These are phyloP conservation scores for Orthonyx spaldingii DNA, from an alignment of 2,113 vertebrate species.

Conservation along the genomic window DNA sequence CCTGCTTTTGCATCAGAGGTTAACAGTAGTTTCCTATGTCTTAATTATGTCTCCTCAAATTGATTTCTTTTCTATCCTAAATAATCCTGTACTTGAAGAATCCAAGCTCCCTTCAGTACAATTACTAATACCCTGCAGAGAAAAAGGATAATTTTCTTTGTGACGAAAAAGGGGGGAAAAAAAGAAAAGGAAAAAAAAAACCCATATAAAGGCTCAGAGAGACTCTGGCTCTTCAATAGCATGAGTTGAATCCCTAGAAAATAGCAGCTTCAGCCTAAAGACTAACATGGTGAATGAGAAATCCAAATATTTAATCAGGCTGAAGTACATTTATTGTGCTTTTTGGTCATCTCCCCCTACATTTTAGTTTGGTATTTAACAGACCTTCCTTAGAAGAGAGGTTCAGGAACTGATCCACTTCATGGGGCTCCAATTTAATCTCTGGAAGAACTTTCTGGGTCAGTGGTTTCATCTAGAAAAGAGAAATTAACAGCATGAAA, in stretches of 20 bases:
- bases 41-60: neutral
- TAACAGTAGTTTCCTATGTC: neutral
- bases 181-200: neutral
- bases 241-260: neutral
- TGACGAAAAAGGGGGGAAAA: fast-evolving
- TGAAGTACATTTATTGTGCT: neutral
- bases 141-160: neutral
- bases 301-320: constrained; percentile 16
- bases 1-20: neutral
- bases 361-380: neutral
- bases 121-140: neutral
- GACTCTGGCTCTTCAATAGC: neutral
- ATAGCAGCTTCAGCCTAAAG: neutral
- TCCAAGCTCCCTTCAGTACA: neutral
- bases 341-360: neutral
- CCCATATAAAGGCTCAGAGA: neutral
- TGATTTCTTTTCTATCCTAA: neutral
- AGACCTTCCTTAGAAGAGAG: constrained; percentile 89
- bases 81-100: neutral
- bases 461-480: constrained; percentile 79
- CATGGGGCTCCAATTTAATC: constrained; percentile 97
- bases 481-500: constrained; percentile 29
- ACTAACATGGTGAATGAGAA: neutral
- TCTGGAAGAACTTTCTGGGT: constrained; percentile 81
- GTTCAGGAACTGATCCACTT: constrained; percentile 97